Evolutionary conservation across 2,888 invertebrate genomes (phyloP).

Genomic region (Andrena marginata): DNA sequence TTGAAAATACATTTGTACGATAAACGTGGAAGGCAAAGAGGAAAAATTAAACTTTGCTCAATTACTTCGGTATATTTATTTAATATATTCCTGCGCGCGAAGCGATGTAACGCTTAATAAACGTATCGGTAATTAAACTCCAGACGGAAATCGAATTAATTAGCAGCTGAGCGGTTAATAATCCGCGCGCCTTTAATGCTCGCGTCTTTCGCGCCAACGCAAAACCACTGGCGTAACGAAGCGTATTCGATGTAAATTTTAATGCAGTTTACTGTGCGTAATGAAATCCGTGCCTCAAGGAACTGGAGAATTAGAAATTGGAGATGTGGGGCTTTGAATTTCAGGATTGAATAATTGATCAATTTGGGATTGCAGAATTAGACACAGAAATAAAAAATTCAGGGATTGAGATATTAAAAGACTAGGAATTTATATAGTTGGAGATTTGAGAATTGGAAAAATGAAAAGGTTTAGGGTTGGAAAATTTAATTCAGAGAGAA

Average conservation of each 20-base stretch:
- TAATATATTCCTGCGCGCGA: neutral
- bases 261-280: neutral
- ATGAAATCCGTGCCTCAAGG: too few relatives aligned
- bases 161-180: slow-evolving; percentile 21
- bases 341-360: neutral
- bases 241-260: neutral
- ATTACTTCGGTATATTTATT: slow-evolving; percentile 35
- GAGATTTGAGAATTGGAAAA: too few relatives aligned
- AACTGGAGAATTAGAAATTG: too few relatives aligned
- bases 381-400: too few relatives aligned
- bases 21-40: neutral
- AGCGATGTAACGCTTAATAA: slow-evolving; percentile 27
- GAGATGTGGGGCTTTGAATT: neutral
- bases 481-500: neutral
- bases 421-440: too few relatives aligned
- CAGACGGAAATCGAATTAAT: slow-evolving; percentile 35
- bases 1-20: neutral
- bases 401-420: too few relatives aligned
- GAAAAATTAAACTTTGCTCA: slow-evolving; percentile 12
- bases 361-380: too few relatives aligned
- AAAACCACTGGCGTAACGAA: neutral
- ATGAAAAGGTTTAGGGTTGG: neutral
- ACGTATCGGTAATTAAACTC: slow-evolving; percentile 28
- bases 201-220: neutral
- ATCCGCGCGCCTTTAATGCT: slow-evolving; percentile 11